Base-by-base conservation (phyloP, 2,113 vertebrate species). In the Nesoenas mayeri region DNA sequence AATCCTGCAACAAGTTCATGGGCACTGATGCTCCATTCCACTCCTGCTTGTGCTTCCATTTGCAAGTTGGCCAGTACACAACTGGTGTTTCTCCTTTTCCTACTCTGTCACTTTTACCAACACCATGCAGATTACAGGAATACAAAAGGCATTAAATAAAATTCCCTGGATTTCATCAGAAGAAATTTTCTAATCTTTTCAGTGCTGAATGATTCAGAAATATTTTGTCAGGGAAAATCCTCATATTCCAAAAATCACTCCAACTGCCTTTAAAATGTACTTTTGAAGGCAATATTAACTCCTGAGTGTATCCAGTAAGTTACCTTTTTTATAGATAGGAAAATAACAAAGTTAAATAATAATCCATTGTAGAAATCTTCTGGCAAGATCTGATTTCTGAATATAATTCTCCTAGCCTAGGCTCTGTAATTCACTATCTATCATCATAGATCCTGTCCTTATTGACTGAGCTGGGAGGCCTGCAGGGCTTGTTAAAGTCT, bases 331-430 rank as follows among this genome's bases (percentile, higher is more conserved):
- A 90, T 81, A 65, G 34, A 66, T 82, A 69, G 36, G 25, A 71
- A 94, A 56, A 74, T 65, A 95, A 92, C 10, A 44, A 82, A 91
- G 51, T 91, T 82, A 95, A 89, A 88, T 89, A 90, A 50, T 79
- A 89, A 94, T 87, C 54, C 91, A 73, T 88, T 88, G 56, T 51
- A 83, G 58, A 85, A 89, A 79, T 82, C 62, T 85, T 85, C 74
- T 85, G 66, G 62, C 66, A 88, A 89, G 71, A 79, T 88, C 40
- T 85, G 62, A 91, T 85, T 94, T 85, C 8, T n/a, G 91, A 95
- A 94, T 58, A 11, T 62, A 91, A 89, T 95, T 96, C 60, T 88
- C 62, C 74, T 42, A 58, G 87, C 18, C 84, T 32, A 50, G 53
- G 25, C 34, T 78, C 89, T 82, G 29, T 81, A 81, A 89, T 34